These are phyloP conservation scores for Chloropsis hardwickii DNA, from an alignment of 2,113 vertebrate genomes.

Conservation along the genomic window DNA sequence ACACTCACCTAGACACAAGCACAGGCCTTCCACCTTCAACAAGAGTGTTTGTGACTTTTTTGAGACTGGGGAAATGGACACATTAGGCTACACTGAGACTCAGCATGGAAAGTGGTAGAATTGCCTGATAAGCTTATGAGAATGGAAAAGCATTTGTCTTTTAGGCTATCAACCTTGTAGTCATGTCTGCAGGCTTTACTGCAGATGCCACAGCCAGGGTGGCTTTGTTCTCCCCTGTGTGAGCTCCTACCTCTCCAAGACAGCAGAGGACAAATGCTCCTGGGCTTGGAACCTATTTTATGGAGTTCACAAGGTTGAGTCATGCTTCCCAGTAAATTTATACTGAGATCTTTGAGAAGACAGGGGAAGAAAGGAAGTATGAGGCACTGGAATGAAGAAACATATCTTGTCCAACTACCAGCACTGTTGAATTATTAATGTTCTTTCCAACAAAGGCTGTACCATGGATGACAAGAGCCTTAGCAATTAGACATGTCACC, in stretches of 20 bases:
- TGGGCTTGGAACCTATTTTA: background rate
- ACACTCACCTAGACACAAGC: background rate
- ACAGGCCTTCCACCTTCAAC: background rate
- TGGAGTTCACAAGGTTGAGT: background rate
- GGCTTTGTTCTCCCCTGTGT: background rate
- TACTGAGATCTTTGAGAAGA: background rate
- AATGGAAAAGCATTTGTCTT: background rate
- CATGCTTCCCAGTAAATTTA: background rate
- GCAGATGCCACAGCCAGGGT: background rate
- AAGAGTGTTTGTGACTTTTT: background rate
- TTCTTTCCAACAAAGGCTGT: background rate
- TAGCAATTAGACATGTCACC: background rate
- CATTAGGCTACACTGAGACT: background rate
- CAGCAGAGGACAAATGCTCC: background rate
- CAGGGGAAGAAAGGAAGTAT: background rate
- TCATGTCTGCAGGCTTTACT: background rate
- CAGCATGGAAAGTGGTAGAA: background rate
- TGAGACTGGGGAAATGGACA: background rate
- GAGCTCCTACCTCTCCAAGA: background rate
- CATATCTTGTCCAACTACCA: fast-evolving
- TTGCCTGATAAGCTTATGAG: background rate
- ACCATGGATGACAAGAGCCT: background rate
- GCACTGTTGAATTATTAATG: background rate
- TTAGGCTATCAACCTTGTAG: background rate
- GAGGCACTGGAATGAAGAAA: background rate